Evolutionary conservation across 2,888 invertebrate genomes (phyloP).

Genomic region (Schrankia costaestrigalis): DNA sequence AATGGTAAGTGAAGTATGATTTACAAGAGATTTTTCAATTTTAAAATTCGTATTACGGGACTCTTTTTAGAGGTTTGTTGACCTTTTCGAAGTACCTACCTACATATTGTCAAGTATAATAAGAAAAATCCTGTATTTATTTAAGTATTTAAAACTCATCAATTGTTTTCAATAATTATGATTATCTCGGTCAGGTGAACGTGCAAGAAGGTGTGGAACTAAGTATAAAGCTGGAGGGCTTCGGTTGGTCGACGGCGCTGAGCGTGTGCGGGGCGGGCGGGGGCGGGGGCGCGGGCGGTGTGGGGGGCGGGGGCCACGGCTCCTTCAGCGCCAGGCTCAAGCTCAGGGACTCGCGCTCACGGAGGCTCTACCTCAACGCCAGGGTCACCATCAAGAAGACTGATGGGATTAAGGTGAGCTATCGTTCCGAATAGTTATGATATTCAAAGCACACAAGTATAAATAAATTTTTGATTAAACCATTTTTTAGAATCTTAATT

Average conservation of each 20-base stretch:
- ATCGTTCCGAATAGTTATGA: background rate
- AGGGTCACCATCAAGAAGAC: constrained; percentile 69
- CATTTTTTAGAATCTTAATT: too few relatives aligned
- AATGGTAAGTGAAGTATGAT: too few relatives aligned
- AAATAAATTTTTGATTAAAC: background rate
- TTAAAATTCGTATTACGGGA: too few relatives aligned
- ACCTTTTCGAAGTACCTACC: too few relatives aligned
- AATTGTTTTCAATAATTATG: too few relatives aligned
- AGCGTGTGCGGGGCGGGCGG: constrained; percentile 64
- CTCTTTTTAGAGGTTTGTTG: too few relatives aligned
- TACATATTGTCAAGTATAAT: too few relatives aligned
- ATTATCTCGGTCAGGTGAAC: constrained; percentile 77
- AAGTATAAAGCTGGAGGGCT: constrained; percentile 90
- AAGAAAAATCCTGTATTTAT: too few relatives aligned
- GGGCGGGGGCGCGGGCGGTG: constrained; percentile 62
- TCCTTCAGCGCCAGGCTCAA: constrained; percentile 85
- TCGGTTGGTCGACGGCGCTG: constrained; percentile 86
- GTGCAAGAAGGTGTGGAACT: constrained; percentile 87
- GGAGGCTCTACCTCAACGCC: constrained; percentile 88
- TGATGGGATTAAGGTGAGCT: constrained; percentile 73
- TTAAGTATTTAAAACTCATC: too few relatives aligned
- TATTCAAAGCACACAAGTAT: background rate
- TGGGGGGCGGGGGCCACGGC: constrained; percentile 40
- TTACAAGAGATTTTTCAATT: too few relatives aligned
- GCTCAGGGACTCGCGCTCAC: constrained; percentile 85